phyloP scores from a whole-genome alignment of 2,888 invertebrate species.

The Apotomis capreana region DNA sequence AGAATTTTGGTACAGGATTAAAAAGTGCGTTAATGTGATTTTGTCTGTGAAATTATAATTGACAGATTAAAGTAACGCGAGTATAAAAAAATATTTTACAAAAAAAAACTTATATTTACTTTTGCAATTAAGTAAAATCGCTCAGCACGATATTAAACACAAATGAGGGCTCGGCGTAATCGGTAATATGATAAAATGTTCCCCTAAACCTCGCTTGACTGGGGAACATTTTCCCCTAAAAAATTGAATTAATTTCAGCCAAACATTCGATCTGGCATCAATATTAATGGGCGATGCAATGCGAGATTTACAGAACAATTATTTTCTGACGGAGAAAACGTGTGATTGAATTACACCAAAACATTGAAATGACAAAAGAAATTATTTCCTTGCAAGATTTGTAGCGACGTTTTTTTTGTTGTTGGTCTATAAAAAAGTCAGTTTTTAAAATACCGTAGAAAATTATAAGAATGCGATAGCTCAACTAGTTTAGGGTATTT shows the following conservation, averaged over 20 bases:
- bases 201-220: constrained; percentile 55
- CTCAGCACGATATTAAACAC: constrained; percentile 69
- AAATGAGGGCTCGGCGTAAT: constrained; percentile 67
- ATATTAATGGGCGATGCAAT: constrained; percentile 62
- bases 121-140: constrained; percentile 68
- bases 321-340: constrained; percentile 41
- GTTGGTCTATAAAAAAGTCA: too few species aligned
- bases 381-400: background rate
- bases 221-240: constrained; percentile 64
- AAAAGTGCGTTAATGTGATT: too few species aligned
- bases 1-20: too few species aligned
- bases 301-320: constrained; percentile 56
- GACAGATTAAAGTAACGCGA: too few species aligned
- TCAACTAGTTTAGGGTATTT: too few species aligned
- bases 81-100: background rate
- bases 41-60: too few species aligned
- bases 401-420: too few species aligned
- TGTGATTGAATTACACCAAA: constrained; percentile 38
- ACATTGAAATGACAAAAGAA: background rate
- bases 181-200: constrained; percentile 76
- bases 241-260: constrained; percentile 76
- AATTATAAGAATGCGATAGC: too few species aligned
- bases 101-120: constrained; percentile 55
- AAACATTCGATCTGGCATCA: constrained; percentile 70
- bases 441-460: too few species aligned